These are phyloP conservation scores for Anolis sagrei DNA, from an alignment of 2,113 vertebrate genomes.

Conservation along the genomic window DNA sequence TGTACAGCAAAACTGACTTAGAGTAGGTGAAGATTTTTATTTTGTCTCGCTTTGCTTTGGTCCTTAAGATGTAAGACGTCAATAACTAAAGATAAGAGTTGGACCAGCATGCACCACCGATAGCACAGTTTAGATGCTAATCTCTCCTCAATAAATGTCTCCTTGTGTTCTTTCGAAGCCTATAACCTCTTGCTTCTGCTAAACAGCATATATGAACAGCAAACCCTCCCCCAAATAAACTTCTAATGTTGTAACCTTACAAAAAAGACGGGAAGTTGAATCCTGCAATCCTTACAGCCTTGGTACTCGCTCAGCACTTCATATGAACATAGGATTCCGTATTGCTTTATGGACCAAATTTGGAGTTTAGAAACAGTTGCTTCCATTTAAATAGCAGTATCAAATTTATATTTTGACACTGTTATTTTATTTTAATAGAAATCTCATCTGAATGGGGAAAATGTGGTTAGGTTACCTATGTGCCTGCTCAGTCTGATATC, in stretches of 20 bases:
- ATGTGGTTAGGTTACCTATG: too few species aligned
- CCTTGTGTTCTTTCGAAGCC: slow-evolving; percentile 24
- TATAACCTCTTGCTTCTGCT: not conserved
- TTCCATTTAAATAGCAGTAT: too few species aligned
- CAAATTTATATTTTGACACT: too few species aligned
- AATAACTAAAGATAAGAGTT: slow-evolving; percentile 66
- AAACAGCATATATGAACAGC: not conserved
- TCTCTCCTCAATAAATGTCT: slow-evolving; percentile 56
- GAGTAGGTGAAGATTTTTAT: slow-evolving; percentile 44
- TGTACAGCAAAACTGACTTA: slow-evolving; percentile 27
- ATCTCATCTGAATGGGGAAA: too few species aligned
- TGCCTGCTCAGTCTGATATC: too few species aligned
- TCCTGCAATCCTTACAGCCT: not conserved
- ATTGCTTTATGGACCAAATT: too few species aligned
- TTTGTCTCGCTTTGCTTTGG: not conserved
- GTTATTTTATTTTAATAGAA: too few species aligned
- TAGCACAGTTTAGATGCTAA: slow-evolving; percentile 67
- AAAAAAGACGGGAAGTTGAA: not conserved
- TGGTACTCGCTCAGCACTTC: too few species aligned
- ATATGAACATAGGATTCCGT: too few species aligned
- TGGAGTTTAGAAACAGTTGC: too few species aligned
- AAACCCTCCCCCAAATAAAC: not conserved
- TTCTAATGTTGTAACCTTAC: not conserved
- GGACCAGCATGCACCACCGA: slow-evolving; percentile 48
- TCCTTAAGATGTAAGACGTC: slow-evolving; percentile 62